Evolutionary conservation across 1,140 invertebrate species (phyloP).

Genomic region (Luehdorfia chinensis): DNA sequence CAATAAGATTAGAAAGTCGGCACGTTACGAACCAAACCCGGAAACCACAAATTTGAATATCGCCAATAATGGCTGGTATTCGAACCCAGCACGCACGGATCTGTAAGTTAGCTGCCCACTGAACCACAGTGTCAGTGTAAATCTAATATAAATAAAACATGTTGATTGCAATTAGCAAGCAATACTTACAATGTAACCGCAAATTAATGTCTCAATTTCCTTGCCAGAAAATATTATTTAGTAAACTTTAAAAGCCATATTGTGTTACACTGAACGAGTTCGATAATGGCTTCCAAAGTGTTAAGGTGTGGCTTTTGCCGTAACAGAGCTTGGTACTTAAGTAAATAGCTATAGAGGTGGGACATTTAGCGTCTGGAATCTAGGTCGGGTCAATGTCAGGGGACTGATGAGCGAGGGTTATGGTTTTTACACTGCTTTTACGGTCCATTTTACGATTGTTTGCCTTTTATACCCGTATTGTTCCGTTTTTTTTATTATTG

Average conservation of each 20-base stretch:
- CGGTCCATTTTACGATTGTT: slow-evolving; percentile 13
- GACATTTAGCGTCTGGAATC: slow-evolving; percentile 34
- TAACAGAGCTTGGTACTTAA: slow-evolving; percentile 16
- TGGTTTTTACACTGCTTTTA: slow-evolving; percentile 5
- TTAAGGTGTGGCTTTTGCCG: slow-evolving; percentile 36
- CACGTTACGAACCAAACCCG: too few relatives aligned
- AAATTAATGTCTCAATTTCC: slow-evolving; percentile 4
- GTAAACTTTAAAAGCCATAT: slow-evolving; percentile 9
- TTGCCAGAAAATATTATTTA: slow-evolving; percentile 6
- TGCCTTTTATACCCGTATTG: too few relatives aligned
- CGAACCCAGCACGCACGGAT: too few relatives aligned
- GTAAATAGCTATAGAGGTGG: slow-evolving; percentile 28
- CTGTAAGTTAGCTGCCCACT: too few relatives aligned
- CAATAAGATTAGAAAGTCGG: too few relatives aligned
- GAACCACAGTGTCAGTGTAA: too few relatives aligned
- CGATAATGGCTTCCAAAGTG: slow-evolving; percentile 41
- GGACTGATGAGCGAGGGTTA: slow-evolving; percentile 18
- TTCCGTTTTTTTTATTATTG: too few relatives aligned
- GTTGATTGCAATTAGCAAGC: neutral
- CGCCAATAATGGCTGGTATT: too few relatives aligned
- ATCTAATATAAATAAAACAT: too few relatives aligned
- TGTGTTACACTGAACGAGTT: slow-evolving; percentile 12
- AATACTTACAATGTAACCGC: slow-evolving; percentile 1
- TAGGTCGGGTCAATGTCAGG: slow-evolving; percentile 31
- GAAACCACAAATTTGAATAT: too few relatives aligned